Percentiles rank a stretch among this genome's conserved stretches.
These are phyloP conservation scores for Telenomus remus DNA, from an alignment of 1,140 invertebrate genomes.

Conservation along the genomic window DNA sequence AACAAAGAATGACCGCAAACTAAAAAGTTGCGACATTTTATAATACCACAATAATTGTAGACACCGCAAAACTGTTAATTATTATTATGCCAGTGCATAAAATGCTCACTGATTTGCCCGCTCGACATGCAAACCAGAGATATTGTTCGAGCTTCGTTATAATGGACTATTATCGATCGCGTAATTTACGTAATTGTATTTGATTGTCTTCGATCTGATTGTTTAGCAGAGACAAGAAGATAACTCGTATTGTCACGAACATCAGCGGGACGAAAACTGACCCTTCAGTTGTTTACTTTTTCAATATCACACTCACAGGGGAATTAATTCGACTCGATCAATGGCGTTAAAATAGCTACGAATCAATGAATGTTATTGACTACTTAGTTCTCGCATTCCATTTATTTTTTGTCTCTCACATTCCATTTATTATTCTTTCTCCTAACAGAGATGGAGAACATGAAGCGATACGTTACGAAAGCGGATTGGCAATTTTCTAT, in stretches of 20 bases:
- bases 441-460: neutral
- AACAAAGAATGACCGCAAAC: constrained; percentile 15
- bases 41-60: constrained; percentile 7
- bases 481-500: constrained; percentile 13
- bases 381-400: too few relatives aligned
- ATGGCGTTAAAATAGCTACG: too few relatives aligned
- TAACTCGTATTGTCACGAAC: constrained; percentile 7
- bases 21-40: constrained; percentile 29
- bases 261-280: neutral
- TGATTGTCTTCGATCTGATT: neutral
- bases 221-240: constrained; percentile 26
- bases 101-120: constrained; percentile 31
- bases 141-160: constrained; percentile 6
- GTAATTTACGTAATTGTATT: constrained; percentile 18
- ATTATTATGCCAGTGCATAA: constrained; percentile 26
- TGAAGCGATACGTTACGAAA: constrained; percentile 10
- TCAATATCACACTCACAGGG: too few relatives aligned
- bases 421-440: too few relatives aligned
- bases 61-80: constrained; percentile 31
- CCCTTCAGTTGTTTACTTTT: too few relatives aligned
- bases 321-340: too few relatives aligned
- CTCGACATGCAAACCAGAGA: constrained; percentile 8
- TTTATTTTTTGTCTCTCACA: too few relatives aligned
- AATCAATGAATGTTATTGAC: too few relatives aligned
- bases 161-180: constrained; percentile 18